A percentile compares a stretch with the other conserved stretches of the same genome.
phyloP scores from a whole-genome alignment of 2,797 vertebrate species.

The Podarcis lilfordi region DNA sequence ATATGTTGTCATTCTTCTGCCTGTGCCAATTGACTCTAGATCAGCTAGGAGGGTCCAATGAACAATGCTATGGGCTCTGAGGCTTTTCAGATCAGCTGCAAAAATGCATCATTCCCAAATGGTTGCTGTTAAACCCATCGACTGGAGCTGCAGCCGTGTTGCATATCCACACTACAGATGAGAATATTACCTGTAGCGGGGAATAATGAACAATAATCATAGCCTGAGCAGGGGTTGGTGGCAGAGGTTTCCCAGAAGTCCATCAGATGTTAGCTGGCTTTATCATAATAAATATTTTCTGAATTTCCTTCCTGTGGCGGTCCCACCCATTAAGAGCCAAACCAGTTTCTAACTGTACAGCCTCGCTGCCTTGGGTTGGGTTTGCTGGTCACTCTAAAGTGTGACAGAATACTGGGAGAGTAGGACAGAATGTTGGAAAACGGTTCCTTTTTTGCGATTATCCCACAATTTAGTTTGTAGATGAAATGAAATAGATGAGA shows the following conservation, averaged over 20 bases:
- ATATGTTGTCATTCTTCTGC: background rate
- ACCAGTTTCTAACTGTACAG: background rate
- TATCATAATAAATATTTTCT: too few relatives aligned
- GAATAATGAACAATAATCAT: too few relatives aligned
- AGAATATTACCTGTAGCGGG: too few relatives aligned
- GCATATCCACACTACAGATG: too few relatives aligned
- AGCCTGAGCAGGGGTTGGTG: too few relatives aligned
- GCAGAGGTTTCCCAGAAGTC: too few relatives aligned
- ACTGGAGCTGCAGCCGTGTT: too few relatives aligned
- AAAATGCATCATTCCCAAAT: background rate
- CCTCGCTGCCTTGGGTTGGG: background rate
- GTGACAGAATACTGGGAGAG: background rate
- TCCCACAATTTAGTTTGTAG: background rate
- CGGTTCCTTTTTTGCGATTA: background rate
- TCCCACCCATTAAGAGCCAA: background rate
- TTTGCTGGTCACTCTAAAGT: background rate
- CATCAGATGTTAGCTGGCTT: too few relatives aligned
- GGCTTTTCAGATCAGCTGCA: background rate
- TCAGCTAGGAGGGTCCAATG: background rate
- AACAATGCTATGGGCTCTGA: background rate
- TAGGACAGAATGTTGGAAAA: background rate
- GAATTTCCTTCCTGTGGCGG: background rate
- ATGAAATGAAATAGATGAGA: background rate
- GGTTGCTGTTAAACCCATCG: background rate
- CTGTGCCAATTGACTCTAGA: background rate